Percentiles rank a stretch among this genome's conserved stretches.
phyloP scores from a whole-genome alignment of 2,888 invertebrate species.

The Sinodicranocentrus sp. region DNA sequence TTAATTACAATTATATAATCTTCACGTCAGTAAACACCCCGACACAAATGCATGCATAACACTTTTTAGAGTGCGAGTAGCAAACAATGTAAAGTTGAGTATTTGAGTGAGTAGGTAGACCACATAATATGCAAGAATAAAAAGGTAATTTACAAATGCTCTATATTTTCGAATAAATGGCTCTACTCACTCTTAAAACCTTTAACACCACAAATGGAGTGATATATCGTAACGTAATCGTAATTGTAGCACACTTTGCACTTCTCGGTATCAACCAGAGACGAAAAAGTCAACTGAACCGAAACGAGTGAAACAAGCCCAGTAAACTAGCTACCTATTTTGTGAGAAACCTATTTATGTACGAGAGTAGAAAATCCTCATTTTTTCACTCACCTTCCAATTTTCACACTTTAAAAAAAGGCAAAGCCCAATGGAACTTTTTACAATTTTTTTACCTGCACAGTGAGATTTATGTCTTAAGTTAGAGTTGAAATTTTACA shows the following conservation, averaged over 20 bases:
- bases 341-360: constrained; percentile 32
- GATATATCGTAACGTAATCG: background rate
- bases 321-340: constrained; percentile 10
- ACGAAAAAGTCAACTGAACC: constrained; percentile 58
- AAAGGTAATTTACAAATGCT: constrained; percentile 6
- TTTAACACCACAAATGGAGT: background rate
- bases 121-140: background rate
- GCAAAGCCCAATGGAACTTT: background rate
- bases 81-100: background rate
- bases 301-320: constrained; percentile 43
- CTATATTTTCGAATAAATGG: constrained; percentile 30
- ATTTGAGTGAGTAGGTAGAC: background rate
- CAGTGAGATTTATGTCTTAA: too few species aligned
- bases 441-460: too few species aligned
- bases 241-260: constrained; percentile 33
- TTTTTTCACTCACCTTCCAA: constrained; percentile 1
- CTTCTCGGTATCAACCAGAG: constrained; percentile 49
- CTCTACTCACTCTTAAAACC: constrained; percentile 1
- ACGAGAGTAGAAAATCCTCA: constrained; percentile 29
- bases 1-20: constrained; percentile 50
- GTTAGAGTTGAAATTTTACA: too few species aligned
- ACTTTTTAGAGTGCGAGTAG: constrained; percentile 9
- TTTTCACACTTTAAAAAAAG: constrained; percentile 3
- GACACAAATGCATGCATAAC: constrained; percentile 17
- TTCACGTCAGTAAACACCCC: constrained; percentile 17